Base-by-base conservation (phyloP, 2,888 invertebrate species). In the Miltochrista miniata region DNA sequence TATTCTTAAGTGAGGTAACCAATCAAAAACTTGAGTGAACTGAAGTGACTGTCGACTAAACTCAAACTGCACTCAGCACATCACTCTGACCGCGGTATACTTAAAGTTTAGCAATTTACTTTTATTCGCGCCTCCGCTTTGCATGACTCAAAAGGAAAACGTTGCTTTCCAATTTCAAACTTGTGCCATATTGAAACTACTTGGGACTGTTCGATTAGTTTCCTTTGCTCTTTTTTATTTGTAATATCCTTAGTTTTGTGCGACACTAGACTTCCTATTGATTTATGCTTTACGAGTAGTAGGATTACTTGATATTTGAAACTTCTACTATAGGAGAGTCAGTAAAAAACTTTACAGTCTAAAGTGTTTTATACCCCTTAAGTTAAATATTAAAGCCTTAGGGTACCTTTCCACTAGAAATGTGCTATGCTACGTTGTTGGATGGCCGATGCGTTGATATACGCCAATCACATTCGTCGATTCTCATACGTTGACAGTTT, bases 121-220 rank as follows among this genome's bases (percentile, higher is more conserved):
- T 85, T 85, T 84, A 83, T 85, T 83, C 75, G 67, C 76, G 69
- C 72, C 75, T 73, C 64, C 74, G 75, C 81, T 87, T 86, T 85
- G 83, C 87, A 85, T 83, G 80, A 73, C 68, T 75, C 73, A 72
- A 73, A 58, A 64, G 64, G 65, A 70, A 74, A 78, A 68, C 58
- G 73, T 77, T 71, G 72, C 79, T 82, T 82, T 84, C 79, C 86
- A 85, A 87, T 87, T 88, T 83, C 79, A 61, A 83, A 85, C 81
- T 87, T 85, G 79, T 82, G 79, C 79, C 68, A 73, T 74, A 73
- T 74, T 78, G 69, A 60, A 71, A 60, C 54, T 71, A 79, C 71
- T 79, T 77, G 60, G 70, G 64, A 62, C 51, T 68, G 67, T 70
- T 72, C 71, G 68, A 79, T 74, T 73, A 63, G 69, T 66, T 73